phyloP scores from a whole-genome alignment of 2,113 vertebrate species.

The Corythornis madagascariensis region DNA sequence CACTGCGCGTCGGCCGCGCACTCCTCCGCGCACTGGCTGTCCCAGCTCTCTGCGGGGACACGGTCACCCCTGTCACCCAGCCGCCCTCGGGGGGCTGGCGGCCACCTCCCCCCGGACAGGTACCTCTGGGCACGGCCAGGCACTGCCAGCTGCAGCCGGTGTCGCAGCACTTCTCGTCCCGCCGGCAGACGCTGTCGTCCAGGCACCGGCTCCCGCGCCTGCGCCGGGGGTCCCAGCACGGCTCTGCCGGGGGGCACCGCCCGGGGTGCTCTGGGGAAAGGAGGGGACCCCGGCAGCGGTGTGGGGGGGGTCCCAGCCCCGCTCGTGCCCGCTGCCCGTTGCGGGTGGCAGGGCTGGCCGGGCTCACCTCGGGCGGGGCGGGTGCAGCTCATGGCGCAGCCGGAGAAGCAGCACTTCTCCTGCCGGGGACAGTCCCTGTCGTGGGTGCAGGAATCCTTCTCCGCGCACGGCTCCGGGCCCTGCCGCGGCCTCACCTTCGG shows the following conservation, averaged over 20 bases:
- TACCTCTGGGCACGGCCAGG: slow-evolving; percentile 4
- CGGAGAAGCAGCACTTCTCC: slow-evolving; percentile 48
- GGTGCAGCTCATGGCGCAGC: slow-evolving; percentile 4
- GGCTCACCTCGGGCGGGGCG: slow-evolving; percentile 8
- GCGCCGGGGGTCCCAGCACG: not conserved
- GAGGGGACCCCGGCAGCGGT: fast-evolving
- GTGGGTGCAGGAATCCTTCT: not conserved
- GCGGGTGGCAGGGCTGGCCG: fast-evolving
- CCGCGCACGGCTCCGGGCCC: fast-evolving
- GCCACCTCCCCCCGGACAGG: fast-evolving
- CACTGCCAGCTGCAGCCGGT: slow-evolving; percentile 21
- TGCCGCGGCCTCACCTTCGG: not conserved
- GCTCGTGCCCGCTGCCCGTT: fast-evolving
- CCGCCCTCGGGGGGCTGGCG: fast-evolving
- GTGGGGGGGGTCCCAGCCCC: not conserved
- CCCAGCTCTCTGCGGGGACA: not conserved
- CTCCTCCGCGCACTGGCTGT: not conserved
- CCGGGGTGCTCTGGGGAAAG: slow-evolving; percentile 6
- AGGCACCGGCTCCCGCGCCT: not conserved
- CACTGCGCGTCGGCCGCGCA: not conserved
- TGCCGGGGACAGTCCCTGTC: slow-evolving; percentile 49
- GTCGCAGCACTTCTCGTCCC: slow-evolving; percentile 43
- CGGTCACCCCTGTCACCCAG: not conserved
- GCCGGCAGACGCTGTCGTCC: not conserved
- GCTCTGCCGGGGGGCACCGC: not conserved